Base-by-base conservation (phyloP, 2,888 invertebrate genomes). In the Lottia scabra region DNA sequence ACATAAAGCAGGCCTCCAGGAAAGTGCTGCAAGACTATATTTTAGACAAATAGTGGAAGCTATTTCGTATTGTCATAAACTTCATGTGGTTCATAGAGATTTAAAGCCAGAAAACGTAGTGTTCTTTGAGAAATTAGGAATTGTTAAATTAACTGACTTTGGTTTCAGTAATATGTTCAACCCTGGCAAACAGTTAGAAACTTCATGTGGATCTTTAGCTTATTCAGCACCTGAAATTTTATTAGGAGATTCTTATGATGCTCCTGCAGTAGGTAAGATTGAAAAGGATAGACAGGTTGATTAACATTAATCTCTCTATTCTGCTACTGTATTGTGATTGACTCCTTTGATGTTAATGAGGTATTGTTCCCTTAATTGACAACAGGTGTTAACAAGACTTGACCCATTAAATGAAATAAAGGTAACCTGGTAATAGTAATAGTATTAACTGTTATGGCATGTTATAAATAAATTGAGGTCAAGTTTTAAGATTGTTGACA, bases 31-130 rank as follows among this genome's bases (percentile, higher is more conserved):
- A 10, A 90, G 90, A 78, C 95, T 95, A 89, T 99, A 99, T 91
- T 99, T 99, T 91, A 93, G 95, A 78, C 92, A 99, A 92, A 99
- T 99, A 88, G 96, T 99, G 76, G 94, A 96, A 85, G 99, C 99
- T 82, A 99, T 99, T 89, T 96, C 97, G 80, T 92, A 98, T 90
- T 99, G 99, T 91, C 99, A 99, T 92, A 94, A 96, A 91, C 92
- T 95, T 78, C 94, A 95, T 89, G 95, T 95, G 38, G 93, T 95
- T 19, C 95, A 95, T 87, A 93, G 99, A 80, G 99, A 99, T 91
- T 92, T 99, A 80, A 99, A 99, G 91, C 99, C 99, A 16, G 99
- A 99, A 91, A 99, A 99, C 92, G 99, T 99, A 74, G 98, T 99
- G 67, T 99, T 99, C 91, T 99, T 99, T 90, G 97, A 98, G 91